Evolutionary conservation across 2,888 invertebrate species (phyloP), one percentile per base, ranked within the genome.

Genomic region (Ceramica pisi): DNA sequence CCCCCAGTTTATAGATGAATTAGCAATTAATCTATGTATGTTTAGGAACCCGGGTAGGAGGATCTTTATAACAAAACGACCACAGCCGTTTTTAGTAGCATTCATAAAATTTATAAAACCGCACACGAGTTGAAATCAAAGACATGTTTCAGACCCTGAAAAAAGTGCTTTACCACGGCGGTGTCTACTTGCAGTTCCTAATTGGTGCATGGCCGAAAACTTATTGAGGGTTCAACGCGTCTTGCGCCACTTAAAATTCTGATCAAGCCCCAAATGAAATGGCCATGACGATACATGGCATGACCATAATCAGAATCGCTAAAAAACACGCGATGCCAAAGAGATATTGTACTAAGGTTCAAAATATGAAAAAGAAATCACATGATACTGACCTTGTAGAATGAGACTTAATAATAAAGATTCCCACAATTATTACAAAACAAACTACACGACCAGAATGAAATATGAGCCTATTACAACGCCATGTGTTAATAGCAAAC

Each of bases 401-500:
- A 26, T 23, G 26, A 44, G 44, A 16, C 16, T 35, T 41, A 56
- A 56, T 46, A 26, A 80, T 59, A 62, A 38, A 62, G 59, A 53
- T 59, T 62, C 81, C 65, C 78, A 67, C 53, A 78, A 19, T 66
- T 44, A 68, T 63, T 50, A 63, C 57, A 67, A 64, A 75, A 31
- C 46, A 55, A 65, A 56, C 23, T 51, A 68, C 67, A 44, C 51
- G 48, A 19, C 59, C 50, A 60, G 65, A 71, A 80, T 72, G 26
- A 65, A 46, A 78, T 67, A 67, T 71, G 78, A 53, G 26, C 21
- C 21, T 53, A 67, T 65, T 67, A 67, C 21, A 66, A 68, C 46
- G 59, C 72, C 79, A 78, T 68, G 67, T 72, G 80, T 68, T 71
- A 64, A 67, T 48, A 70, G 74, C 61, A n/a, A 79, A 65, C 83